Evolutionary conservation across 2,113 vertebrate genomes (phyloP), one percentile per base, ranked within the genome.

Genomic region (Forbesichthys papilliferus): DNA sequence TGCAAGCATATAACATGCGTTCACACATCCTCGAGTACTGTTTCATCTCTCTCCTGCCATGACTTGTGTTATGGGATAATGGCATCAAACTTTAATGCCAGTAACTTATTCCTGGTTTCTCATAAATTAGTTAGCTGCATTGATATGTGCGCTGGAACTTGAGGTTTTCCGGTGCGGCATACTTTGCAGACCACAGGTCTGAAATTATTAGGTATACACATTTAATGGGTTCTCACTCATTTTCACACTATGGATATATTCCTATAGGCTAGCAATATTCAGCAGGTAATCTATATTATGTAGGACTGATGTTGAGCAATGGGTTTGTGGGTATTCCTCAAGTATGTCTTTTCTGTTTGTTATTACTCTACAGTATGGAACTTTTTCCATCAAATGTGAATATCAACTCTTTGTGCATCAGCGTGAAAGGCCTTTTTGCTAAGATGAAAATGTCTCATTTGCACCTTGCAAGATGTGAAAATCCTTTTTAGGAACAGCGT

Each of bases 401-500:
- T 27, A 27, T 36, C 48, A 58, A 66, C 55, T 48, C 64, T 51
- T 52, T 65, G 54, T 57, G 48, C 60, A 3, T 77, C 36, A 0
- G 57, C 74, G 66, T 20, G 16, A 68, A 71, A 79, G 73, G 77
- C 48, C 48, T 53, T 10, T 60, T 71, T 86, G 73, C 75, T 72
- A 79, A 84, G 78, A 48, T 20, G 69, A 46, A 65, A 59, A 84
- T 9, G 36, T 63, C 70, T 86, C 61, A 77, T 89, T 68, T 83
- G 72, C 68, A 67, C 74, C 72, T 63, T 70, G 75, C 69, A 66
- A 84, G 64, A 69, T 85, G 63, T 54, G 73, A 75, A 78, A 47
- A 42, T 76, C 42, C 62, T 36, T 53, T 36, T 75, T 68, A 58
- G 36, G 64, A 65, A 27, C 11, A 20, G 51, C 47, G 49, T 69